Evolutionary conservation across 1,140 invertebrate species (phyloP).

Genomic region (Andrena cerasifolii): DNA sequence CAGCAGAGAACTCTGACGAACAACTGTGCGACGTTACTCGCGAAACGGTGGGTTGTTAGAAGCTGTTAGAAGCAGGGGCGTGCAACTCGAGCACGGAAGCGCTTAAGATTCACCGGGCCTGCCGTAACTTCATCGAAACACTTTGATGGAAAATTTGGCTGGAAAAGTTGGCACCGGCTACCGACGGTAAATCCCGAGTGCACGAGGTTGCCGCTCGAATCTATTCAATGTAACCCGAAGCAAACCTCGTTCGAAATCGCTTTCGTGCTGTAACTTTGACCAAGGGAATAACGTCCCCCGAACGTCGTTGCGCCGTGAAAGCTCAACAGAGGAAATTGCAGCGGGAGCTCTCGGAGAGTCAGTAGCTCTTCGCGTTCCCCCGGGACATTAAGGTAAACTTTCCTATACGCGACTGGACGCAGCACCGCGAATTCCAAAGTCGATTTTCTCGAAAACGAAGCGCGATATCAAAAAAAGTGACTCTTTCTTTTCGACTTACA

Average conservation of each 20-base stretch:
- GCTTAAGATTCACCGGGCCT: neutral
- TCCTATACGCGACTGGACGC: no score
- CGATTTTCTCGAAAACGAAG: no score
- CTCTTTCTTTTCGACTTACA: no score
- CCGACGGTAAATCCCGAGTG: neutral
- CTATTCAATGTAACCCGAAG: constrained; percentile 13
- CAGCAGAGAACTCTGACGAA: no score
- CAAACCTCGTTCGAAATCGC: constrained; percentile 17
- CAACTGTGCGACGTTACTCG: no score
- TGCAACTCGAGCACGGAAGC: neutral
- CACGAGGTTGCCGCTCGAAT: neutral
- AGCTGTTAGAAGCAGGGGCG: no score
- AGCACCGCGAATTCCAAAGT: no score
- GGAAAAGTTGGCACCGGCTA: neutral
- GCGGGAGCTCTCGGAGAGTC: constrained; percentile 20
- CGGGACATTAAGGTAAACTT: no score
- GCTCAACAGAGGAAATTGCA: constrained; percentile 43
- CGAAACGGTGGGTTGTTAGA: neutral
- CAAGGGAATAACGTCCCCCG: constrained; percentile 4
- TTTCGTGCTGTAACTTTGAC: constrained; percentile 11
- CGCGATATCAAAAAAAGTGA: no score
- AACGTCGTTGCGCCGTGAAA: constrained; percentile 19
- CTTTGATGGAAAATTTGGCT: neutral
- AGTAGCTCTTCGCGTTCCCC: neutral
- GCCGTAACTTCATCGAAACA: neutral